Base-by-base conservation (phyloP, 2,888 invertebrate genomes). In the Napeogenes sylphis region DNA sequence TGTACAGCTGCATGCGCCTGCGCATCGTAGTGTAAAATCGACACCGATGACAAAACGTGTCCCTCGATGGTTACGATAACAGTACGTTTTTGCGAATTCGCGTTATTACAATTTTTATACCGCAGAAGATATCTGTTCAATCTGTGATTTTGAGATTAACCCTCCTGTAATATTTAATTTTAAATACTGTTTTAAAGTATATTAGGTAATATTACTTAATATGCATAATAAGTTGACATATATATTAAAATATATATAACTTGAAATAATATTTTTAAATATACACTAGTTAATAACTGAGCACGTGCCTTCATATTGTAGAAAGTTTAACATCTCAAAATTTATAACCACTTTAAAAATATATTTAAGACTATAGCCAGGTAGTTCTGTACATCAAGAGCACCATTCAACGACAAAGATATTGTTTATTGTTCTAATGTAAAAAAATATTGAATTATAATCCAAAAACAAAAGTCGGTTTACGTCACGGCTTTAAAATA, bases 401-500 rank as follows among this genome's bases (percentile, higher is more conserved):
- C 45, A 59, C 63, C 58, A 46, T 47, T 54, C 53, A 63, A 38
- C 46, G 55, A 62, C 61, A 58, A 61, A 58, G 54, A 45, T 54
- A 59, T 61, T 66, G 59, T 66, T 65, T 68, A 63, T 58, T 56
- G 54, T 57, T 63, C 55, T 55, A 59, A 21, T 42, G 59, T 55
- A 62, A 61, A 67, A 66, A 56, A 65, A 61, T 21, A 57, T 45
- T 73, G 75, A 73, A 73, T 66, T 63, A 70, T 70, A 78, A 80
- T 78, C 73, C 73, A 74, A 76, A 79, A 73, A 81, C 80, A 81
- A 82, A 80, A 77, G 74, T 70, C 68, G 74, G 71, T 83, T 85
- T 83, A 84, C 84, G 85, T 85, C 84, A 87, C 80, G 75, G 80
- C 73, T 79, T 83, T 83, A 79, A 85, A 85, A 84, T 84, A 82